Base-by-base conservation (phyloP, 1,140 invertebrate species). In the Phenacoccus solenopsis region DNA sequence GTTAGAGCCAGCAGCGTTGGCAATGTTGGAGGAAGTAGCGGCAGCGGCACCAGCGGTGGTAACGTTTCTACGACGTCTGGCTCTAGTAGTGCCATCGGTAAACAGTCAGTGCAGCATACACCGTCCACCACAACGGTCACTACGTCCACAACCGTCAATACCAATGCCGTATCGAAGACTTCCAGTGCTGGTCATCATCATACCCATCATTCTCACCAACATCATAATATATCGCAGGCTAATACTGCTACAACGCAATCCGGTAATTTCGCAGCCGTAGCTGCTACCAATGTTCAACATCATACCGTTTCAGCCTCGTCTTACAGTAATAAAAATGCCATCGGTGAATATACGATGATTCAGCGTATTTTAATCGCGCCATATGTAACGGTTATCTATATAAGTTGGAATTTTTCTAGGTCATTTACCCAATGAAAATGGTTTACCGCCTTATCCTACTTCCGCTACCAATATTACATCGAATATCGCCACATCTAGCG, bases 1-100 rank as follows among this genome's bases (percentile, higher is more conserved):
- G 85, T 90, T 61, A 81, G 87, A 79, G 84, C 85, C 70, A 80
- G 82, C 75, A 80, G 82, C 73, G 87, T 84, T 80, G 82, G 82
- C 64, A 79, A 82, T 20, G 59, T 64, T 24, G 59, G 59, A 24
- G 59, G 59, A 2, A 22, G 56, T 20, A 59, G 20, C 20, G 30
- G 38, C 16, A n/a, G n/a, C n/a, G 32, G 32, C n/a, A 38, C 32
- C 9, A 38, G 32, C n/a, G n/a, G n/a, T n/a, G 38, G 38, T 49
- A 24, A 3, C 20, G 22, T 3, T 64, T 24, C 59, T 5, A 64
- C 59, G 25, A 64, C 59, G 25, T 24, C 59, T 10, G 22, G 22
- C 25, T 24, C 20, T 24, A 25, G 13, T 22, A 64, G 2, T 24
- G 22, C 56, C 16, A 59, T 20, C 7, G 16, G 21, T 20, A 20